Conservation (phyloP, 2,888 invertebrate species). For the Beris morrisii region DNA sequence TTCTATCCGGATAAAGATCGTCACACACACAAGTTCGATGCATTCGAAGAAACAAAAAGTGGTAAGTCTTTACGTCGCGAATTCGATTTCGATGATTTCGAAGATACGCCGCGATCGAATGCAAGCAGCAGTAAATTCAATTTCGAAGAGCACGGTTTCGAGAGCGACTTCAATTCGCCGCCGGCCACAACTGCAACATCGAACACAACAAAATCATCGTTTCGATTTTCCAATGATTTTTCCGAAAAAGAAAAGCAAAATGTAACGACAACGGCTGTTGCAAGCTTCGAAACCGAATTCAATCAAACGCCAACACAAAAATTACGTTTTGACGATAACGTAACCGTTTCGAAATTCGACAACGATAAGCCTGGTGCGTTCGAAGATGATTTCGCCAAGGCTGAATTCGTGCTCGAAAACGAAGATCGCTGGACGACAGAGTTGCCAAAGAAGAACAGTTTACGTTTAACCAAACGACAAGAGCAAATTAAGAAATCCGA, state of each 20-base stretch:
- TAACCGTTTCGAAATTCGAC: slow-evolving; percentile 59
- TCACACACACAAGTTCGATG: slow-evolving; percentile 38
- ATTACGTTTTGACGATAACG: slow-evolving; percentile 71
- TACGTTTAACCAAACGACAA: slow-evolving; percentile 57
- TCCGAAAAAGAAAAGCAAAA: slow-evolving; percentile 55
- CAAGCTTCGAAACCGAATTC: slow-evolving; percentile 40
- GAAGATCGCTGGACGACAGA: slow-evolving; percentile 51
- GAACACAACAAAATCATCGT: slow-evolving; percentile 51
- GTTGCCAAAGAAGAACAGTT: slow-evolving; percentile 47
- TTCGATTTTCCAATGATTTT: slow-evolving; percentile 66
- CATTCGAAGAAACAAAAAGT: slow-evolving; percentile 39
- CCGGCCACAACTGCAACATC: slow-evolving; percentile 44
- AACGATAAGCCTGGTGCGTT: slow-evolving; percentile 49
- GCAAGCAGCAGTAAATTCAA: slow-evolving; percentile 53
- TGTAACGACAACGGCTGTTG: slow-evolving; percentile 13
- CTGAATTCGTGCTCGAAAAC: slow-evolving; percentile 55
- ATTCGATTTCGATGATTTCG: slow-evolving; percentile 51
- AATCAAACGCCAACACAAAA: slow-evolving; percentile 48
- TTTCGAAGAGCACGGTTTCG: slow-evolving; percentile 55
- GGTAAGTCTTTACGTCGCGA: slow-evolving; percentile 40
- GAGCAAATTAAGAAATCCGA: slow-evolving; percentile 82
- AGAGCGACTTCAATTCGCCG: slow-evolving; percentile 55
- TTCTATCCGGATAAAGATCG: slow-evolving; percentile 41
- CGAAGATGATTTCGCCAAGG: slow-evolving; percentile 64
- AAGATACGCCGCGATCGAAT: slow-evolving; percentile 51